These are phyloP conservation scores for Macrosiphum euphorbiae DNA, from an alignment of 2,888 invertebrate species.

Conservation along the genomic window DNA sequence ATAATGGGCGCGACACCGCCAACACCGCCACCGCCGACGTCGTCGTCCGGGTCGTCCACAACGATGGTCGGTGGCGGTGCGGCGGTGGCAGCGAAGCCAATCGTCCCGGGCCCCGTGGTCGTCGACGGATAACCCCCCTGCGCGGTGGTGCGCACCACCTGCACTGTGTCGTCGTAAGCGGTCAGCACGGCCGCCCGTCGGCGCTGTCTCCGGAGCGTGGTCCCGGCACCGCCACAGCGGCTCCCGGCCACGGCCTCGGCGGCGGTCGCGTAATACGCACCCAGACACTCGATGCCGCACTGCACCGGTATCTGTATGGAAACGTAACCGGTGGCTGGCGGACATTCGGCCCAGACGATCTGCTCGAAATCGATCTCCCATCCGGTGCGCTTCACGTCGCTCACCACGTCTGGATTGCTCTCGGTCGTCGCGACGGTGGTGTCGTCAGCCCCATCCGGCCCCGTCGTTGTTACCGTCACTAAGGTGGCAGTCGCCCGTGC, in stretches of 20 bases:
- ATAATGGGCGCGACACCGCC: conserved; percentile 35
- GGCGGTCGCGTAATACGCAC: conserved; percentile 75
- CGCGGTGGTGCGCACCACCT: conserved; percentile 36
- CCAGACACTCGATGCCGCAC: conserved; percentile 74
- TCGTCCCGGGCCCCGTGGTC: neutral
- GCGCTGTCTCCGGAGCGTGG: neutral
- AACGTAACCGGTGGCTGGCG: conserved; percentile 70
- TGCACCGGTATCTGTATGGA: conserved; percentile 70
- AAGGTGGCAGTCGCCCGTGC: conserved; percentile 71
- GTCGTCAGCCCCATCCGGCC: conserved; percentile 65
- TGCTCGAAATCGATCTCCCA: conserved; percentile 68
- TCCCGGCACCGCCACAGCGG: neutral
- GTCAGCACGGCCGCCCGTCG: conserved; percentile 39
- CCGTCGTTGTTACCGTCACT: conserved; percentile 63
- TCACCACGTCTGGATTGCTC: conserved; percentile 85
- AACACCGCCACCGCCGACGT: neutral
- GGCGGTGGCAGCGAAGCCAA: neutral
- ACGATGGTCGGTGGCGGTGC: conserved; percentile 2
- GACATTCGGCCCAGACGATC: conserved; percentile 71
- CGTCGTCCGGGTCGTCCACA: conserved; percentile 15
- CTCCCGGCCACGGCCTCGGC: conserved; percentile 67
- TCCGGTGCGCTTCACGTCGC: conserved; percentile 76
- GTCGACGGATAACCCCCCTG: conserved; percentile 42
- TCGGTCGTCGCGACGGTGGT: conserved; percentile 70
- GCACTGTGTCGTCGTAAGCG: conserved; percentile 52